Evolutionary conservation across 2,888 invertebrate genomes (phyloP).

Genomic region (Drosophila dives): DNA sequence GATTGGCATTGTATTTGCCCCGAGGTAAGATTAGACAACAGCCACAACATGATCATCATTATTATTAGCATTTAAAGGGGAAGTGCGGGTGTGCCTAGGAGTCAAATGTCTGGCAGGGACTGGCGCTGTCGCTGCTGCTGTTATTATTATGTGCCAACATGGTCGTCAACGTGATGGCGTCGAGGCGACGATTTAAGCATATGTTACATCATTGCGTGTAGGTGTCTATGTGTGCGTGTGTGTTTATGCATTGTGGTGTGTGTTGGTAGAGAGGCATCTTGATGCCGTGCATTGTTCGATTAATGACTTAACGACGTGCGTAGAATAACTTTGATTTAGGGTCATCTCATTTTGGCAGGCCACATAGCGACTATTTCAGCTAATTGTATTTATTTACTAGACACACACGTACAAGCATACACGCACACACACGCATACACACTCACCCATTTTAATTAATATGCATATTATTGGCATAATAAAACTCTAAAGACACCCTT

Average conservation of each 20-base stretch:
- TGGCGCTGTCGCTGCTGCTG: slow-evolving; percentile 34
- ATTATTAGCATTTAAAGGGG: slow-evolving; percentile 46
- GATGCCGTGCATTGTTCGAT: slow-evolving; percentile 75
- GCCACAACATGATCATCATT: slow-evolving; percentile 28
- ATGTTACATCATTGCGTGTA: slow-evolving; percentile 56
- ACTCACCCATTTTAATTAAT: slow-evolving; percentile 63
- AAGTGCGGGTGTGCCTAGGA: too few relatives aligned
- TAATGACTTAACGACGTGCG: slow-evolving; percentile 80
- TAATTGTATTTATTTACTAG: slow-evolving; percentile 76
- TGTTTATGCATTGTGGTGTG: slow-evolving; percentile 14
- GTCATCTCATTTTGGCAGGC: slow-evolving; percentile 69
- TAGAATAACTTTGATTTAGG: slow-evolving; percentile 79
- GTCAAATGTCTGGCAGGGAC: slow-evolving; percentile 6
- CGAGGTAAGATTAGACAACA: slow-evolving; percentile 27
- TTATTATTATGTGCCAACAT: slow-evolving; percentile 76
- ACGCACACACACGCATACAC: slow-evolving; percentile 6
- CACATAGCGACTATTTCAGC: slow-evolving; percentile 50
- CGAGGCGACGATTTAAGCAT: slow-evolving; percentile 72
- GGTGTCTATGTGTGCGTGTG: slow-evolving; percentile 12
- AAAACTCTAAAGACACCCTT: neutral
- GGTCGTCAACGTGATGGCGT: slow-evolving; percentile 73
- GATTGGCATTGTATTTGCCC: slow-evolving; percentile 22
- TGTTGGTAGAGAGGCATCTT: slow-evolving; percentile 46
- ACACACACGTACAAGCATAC: slow-evolving; percentile 31
- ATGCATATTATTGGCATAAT: slow-evolving; percentile 32